A percentile compares a stretch with the other conserved stretches of the same genome.
phyloP scores from a whole-genome alignment of 2,113 vertebrate species.

The Callaeas wilsoni region DNA sequence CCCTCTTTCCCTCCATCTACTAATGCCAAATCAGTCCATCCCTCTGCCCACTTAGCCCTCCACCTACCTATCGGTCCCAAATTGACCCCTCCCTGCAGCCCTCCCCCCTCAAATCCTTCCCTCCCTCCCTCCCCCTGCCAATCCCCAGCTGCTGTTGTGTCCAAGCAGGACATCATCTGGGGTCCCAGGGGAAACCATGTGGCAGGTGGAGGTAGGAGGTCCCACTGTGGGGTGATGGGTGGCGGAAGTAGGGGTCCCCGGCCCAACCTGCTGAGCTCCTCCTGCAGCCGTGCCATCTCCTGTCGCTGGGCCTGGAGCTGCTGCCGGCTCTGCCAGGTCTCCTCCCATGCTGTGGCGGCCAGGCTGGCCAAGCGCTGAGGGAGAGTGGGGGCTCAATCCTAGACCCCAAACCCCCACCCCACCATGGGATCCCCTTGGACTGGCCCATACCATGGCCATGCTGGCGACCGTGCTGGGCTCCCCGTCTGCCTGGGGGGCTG shows the following conservation, averaged over 20 bases:
- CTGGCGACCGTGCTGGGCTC: not conserved
- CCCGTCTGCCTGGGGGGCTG: not conserved
- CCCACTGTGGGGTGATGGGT: not conserved
- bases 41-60: not conserved
- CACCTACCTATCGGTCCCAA: not conserved
- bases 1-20: not conserved
- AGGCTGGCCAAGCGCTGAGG: slow-evolving; percentile 24
- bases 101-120: not conserved
- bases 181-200: not conserved
- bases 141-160: not conserved
- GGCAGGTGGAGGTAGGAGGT: not conserved
- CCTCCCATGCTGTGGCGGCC: not conserved
- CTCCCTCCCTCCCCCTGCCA: not conserved
- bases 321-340: slow-evolving; percentile 11
- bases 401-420: fast-evolving
- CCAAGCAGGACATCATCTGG: not conserved
- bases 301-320: slow-evolving; percentile 19
- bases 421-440: not conserved
- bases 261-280: slow-evolving; percentile 65
- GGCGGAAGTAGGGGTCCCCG: not conserved
- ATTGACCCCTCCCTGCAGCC: not conserved
- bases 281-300: slow-evolving; percentile 28
- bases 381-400: not conserved
- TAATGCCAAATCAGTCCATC: not conserved
- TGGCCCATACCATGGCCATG: slow-evolving; percentile 32